Evolutionary conservation across 2,888 invertebrate species (phyloP).

Genomic region (Sepiola atlantica): DNA sequence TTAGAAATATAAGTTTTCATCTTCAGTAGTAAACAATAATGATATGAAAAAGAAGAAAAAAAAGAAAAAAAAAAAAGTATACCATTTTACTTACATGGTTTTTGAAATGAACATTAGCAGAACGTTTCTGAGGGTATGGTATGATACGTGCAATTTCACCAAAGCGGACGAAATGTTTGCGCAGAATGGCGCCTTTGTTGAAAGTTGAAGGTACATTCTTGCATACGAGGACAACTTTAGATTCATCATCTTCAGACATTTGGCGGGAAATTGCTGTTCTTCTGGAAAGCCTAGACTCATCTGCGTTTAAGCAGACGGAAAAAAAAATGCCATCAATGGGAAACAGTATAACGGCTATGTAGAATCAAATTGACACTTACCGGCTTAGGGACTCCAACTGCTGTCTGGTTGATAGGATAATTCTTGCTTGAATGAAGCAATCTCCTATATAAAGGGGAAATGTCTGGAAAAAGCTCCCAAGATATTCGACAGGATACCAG

Average conservation of each 20-base stretch:
- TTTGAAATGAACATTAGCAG: conserved; percentile 82
- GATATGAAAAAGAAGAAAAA: not conserved
- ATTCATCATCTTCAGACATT: conserved; percentile 58
- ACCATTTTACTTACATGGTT: conserved; percentile 61
- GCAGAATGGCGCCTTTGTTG: conserved; percentile 66
- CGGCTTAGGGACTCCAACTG: too few species aligned
- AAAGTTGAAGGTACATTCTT: conserved; percentile 69
- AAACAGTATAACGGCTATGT: too few species aligned
- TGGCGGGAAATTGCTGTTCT: conserved; percentile 51
- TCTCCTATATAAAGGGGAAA: too few species aligned
- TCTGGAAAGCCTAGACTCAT: not conserved
- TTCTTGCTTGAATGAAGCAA: too few species aligned
- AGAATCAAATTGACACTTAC: too few species aligned
- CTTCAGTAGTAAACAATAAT: not conserved
- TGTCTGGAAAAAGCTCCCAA: too few species aligned
- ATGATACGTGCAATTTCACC: conserved; percentile 82
- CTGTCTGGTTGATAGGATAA: too few species aligned
- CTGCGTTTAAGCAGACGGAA: not conserved
- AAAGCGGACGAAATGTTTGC: conserved; percentile 78
- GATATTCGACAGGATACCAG: too few species aligned
- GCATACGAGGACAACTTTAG: conserved; percentile 67
- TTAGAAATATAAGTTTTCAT: too few species aligned
- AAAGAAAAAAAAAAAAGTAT: not conserved
- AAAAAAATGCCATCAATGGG: too few species aligned
- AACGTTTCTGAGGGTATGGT: conserved; percentile 80